Percentiles rank a stretch among this genome's conserved stretches.
These are phyloP conservation scores for Anaspis maculata DNA, from an alignment of 2,888 invertebrate genomes.

Conservation along the genomic window DNA sequence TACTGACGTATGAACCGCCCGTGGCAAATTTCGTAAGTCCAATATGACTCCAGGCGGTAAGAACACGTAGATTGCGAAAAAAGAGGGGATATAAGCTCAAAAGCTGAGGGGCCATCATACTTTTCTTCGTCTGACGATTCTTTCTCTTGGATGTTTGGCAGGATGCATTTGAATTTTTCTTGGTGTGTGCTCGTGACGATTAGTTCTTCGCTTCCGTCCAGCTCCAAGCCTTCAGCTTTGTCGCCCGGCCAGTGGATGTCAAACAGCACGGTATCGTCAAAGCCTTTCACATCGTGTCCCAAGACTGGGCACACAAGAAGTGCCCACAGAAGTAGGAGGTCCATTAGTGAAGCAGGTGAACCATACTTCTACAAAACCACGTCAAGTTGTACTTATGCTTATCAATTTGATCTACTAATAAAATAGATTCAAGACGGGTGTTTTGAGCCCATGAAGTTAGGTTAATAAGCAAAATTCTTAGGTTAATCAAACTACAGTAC, in stretches of 20 bases:
- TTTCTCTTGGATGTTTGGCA: constrained; percentile 59
- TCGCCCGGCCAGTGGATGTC: constrained; percentile 70
- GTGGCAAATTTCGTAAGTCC: constrained; percentile 94
- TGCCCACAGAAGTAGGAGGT: no score
- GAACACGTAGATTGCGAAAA: constrained; percentile 76
- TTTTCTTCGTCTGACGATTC: constrained; percentile 50
- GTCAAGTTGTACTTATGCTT: no score
- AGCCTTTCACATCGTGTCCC: constrained; percentile 59
- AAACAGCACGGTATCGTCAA: constrained; percentile 75
- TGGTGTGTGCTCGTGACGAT: constrained; percentile 66
- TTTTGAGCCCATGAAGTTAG: no score
- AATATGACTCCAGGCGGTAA: constrained; percentile 80
- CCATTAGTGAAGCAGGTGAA: no score
- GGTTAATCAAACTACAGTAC: no score
- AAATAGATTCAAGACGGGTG: no score
- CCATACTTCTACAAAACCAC: no score
- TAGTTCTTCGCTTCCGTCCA: constrained; percentile 47
- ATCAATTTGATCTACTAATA: no score
- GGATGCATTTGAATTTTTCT: constrained; percentile 74
- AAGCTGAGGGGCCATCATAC: constrained; percentile 66
- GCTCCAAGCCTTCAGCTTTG: constrained; percentile 36
- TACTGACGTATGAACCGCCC: constrained; percentile 87
- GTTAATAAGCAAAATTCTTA: no score
- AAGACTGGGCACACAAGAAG: no score
- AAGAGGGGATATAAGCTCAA: constrained; percentile 67